Evolutionary conservation across 92 coral and sea anemone species (phyloP).

Genomic region (Porites evermanni): DNA sequence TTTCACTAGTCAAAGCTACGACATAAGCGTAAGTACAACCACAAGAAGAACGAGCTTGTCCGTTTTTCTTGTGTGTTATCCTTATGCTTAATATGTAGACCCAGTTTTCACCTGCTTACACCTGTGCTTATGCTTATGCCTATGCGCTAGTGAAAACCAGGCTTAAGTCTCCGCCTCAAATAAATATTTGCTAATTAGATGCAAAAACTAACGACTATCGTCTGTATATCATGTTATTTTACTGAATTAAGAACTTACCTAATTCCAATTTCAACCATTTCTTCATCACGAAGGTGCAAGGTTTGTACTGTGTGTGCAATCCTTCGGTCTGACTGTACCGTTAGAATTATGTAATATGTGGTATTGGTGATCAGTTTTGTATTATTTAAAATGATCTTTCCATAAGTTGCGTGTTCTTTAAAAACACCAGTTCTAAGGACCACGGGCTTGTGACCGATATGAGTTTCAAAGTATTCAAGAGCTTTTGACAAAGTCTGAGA

Average conservation of each 20-base stretch:
- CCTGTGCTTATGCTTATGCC: too few relatives aligned
- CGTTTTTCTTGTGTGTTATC: too few relatives aligned
- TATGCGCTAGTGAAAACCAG: too few relatives aligned
- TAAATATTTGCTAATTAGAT: too few relatives aligned
- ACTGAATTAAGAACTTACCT: constrained; percentile 1
- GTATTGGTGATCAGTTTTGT: neutral
- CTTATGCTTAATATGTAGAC: too few relatives aligned
- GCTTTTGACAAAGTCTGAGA: neutral
- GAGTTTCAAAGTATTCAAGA: neutral
- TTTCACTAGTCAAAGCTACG: too few relatives aligned
- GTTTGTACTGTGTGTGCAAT: neutral
- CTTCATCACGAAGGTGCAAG: constrained; percentile 1
- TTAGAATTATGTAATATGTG: constrained; percentile 11
- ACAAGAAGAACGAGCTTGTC: too few relatives aligned
- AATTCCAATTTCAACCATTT: constrained; percentile 3
- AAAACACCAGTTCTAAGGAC: neutral
- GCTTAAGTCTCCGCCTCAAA: too few relatives aligned
- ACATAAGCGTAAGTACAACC: too few relatives aligned
- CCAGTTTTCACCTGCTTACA: too few relatives aligned
- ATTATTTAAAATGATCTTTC: neutral
- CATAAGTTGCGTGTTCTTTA: neutral
- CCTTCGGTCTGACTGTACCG: neutral
- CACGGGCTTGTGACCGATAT: neutral
- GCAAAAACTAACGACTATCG: neutral
- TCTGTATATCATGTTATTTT: neutral